Percentiles rank a stretch among this genome's conserved stretches.
These are phyloP conservation scores for Serilophus lunatus DNA, from an alignment of 2,113 vertebrate genomes.

Conservation along the genomic window DNA sequence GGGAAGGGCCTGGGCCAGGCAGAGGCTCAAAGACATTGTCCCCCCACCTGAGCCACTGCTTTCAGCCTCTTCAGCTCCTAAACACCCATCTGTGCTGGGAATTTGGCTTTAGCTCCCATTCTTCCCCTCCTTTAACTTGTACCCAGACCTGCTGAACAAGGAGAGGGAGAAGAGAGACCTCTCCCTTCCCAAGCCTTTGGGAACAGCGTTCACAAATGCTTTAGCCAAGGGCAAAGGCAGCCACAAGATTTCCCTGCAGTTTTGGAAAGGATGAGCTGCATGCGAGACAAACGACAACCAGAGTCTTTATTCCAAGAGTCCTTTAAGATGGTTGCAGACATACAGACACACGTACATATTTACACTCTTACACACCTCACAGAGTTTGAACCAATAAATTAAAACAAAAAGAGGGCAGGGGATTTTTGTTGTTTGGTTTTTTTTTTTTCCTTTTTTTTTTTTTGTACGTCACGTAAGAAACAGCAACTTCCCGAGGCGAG, in stretches of 20 bases:
- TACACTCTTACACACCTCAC: conserved; percentile 78
- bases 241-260: background rate
- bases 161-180: background rate
- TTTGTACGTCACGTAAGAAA: conserved; percentile 59
- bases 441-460: background rate
- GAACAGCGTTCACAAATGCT: rapidly evolving
- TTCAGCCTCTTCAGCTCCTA: background rate
- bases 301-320: conserved; percentile 79
- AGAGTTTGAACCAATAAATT: conserved; percentile 80
- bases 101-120: background rate
- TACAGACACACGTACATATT: conserved; percentile 79
- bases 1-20: background rate
- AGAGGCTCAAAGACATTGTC: background rate
- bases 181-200: background rate
- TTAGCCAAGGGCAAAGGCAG: background rate
- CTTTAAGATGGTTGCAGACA: conserved; percentile 71
- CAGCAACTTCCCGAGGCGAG: conserved; percentile 44
- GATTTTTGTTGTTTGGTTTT: background rate
- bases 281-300: conserved; percentile 58
- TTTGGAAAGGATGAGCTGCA: conserved; percentile 49
- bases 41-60: background rate
- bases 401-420: conserved; percentile 62
- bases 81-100: background rate
- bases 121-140: background rate
- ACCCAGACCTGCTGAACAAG: background rate